Evolutionary conservation across 2,797 vertebrate genomes (phyloP).

Genomic region (Pantherophis alleghaniensis): DNA sequence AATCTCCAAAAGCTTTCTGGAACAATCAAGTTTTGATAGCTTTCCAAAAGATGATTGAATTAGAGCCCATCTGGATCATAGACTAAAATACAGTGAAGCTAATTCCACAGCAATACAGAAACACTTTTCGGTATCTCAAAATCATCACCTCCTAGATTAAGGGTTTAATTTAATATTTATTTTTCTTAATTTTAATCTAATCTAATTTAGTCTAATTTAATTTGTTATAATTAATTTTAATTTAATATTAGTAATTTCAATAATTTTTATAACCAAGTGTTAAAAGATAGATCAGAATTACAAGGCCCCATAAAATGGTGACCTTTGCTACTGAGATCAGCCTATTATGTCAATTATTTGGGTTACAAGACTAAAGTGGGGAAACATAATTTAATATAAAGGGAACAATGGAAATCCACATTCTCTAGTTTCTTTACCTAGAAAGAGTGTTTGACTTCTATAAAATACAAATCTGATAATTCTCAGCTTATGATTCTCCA

Average conservation of each 20-base stretch:
- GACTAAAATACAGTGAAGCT: not conserved
- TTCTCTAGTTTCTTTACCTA: not conserved
- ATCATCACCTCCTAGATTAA: not conserved
- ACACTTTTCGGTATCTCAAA: not conserved
- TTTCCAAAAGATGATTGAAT: not conserved
- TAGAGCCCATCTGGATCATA: not conserved
- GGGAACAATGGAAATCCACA: not conserved
- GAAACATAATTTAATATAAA: not conserved
- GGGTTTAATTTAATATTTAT: not conserved
- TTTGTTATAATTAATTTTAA: not conserved
- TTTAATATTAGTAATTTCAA: not conserved
- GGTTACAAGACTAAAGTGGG: not conserved
- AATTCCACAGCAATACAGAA: not conserved
- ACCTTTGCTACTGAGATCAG: not conserved
- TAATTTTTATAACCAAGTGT: not conserved
- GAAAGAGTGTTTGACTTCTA: not conserved
- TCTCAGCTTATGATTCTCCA: not conserved
- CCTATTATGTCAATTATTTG: not conserved
- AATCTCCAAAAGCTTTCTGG: not conserved
- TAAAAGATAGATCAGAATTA: not conserved
- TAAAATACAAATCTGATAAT: not conserved
- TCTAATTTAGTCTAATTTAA: not conserved
- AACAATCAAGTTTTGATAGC: not conserved
- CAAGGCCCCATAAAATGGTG: not conserved
- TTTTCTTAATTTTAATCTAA: not conserved